phyloP scores from a whole-genome alignment of 2,113 vertebrate genomes.

The Hiodon tergisus region DNA sequence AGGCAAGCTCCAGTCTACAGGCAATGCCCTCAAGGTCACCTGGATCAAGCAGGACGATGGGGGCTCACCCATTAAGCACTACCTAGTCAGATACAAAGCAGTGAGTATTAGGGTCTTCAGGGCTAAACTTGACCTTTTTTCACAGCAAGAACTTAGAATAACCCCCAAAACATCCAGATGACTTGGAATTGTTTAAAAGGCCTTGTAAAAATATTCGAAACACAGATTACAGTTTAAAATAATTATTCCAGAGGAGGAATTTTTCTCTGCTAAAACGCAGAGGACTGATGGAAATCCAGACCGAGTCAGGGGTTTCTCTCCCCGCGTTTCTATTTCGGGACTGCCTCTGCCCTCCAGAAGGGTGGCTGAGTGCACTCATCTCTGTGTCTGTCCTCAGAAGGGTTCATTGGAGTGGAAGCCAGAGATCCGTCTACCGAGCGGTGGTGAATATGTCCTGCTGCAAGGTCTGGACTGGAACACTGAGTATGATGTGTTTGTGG shows the following conservation, averaged over 20 bases:
- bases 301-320: background rate
- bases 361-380: background rate
- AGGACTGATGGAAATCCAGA: background rate
- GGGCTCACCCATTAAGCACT: slow-evolving; percentile 88
- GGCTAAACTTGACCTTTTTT: background rate
- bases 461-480: slow-evolving; percentile 85
- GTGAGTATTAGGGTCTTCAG: slow-evolving; percentile 65
- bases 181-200: no score
- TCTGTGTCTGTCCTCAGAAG: slow-evolving; percentile 54
- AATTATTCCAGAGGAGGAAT: background rate
- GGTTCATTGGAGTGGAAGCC: slow-evolving; percentile 79
- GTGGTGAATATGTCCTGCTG: slow-evolving; percentile 76
- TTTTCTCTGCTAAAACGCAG: background rate
- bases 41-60: slow-evolving; percentile 95
- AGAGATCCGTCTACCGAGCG: slow-evolving; percentile 78
- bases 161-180: no score
- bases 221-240: background rate
- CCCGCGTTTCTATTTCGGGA: no score
- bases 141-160: background rate
- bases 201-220: background rate
- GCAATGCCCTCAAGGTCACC: slow-evolving; percentile 83
- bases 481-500: slow-evolving; percentile 83
- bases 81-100: slow-evolving; percentile 84
- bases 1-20: slow-evolving; percentile 75
- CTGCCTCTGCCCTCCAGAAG: background rate